These are phyloP conservation scores for Erethizon dorsatum DNA, from an alignment of 2,797 vertebrate genomes.

Conservation along the genomic window DNA sequence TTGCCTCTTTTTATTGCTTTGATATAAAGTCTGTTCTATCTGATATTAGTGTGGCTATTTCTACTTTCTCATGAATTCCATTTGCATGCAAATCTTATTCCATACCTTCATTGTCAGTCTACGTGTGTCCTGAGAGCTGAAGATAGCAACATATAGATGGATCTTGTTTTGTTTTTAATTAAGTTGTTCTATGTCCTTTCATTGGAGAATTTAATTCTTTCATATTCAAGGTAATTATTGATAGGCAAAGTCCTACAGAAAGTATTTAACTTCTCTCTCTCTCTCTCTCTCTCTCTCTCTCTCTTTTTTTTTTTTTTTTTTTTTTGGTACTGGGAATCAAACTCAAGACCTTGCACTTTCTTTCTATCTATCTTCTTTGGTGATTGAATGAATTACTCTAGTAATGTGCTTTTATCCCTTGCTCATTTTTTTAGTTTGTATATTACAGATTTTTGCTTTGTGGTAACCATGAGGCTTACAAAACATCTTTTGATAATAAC, in stretches of 20 bases:
- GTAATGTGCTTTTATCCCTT: not conserved
- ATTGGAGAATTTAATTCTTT: not conserved
- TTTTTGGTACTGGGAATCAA: not conserved
- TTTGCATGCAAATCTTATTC: not conserved
- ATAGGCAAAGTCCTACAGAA: not conserved
- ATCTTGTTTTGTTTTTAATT: not conserved
- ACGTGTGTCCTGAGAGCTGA: not conserved
- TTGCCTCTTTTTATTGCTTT: not conserved
- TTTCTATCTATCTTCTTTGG: not conserved
- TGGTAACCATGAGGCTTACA: not conserved
- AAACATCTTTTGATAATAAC: not conserved
- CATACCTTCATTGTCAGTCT: not conserved
- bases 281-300: too few species aligned
- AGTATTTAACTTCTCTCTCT: not conserved
- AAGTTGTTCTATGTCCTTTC: not conserved
- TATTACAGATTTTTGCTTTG: not conserved
- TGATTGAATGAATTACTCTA: not conserved
- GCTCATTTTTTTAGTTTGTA: not conserved
- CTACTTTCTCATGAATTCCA: not conserved
- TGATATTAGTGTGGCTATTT: not conserved
- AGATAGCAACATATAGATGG: not conserved
- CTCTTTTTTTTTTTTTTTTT: too few species aligned
- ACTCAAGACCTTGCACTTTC: too few species aligned
- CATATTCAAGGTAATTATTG: not conserved
- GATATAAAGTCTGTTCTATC: not conserved